Conservation (phyloP, 2,888 invertebrate genomes). For the Notodonta dromedarius region DNA sequence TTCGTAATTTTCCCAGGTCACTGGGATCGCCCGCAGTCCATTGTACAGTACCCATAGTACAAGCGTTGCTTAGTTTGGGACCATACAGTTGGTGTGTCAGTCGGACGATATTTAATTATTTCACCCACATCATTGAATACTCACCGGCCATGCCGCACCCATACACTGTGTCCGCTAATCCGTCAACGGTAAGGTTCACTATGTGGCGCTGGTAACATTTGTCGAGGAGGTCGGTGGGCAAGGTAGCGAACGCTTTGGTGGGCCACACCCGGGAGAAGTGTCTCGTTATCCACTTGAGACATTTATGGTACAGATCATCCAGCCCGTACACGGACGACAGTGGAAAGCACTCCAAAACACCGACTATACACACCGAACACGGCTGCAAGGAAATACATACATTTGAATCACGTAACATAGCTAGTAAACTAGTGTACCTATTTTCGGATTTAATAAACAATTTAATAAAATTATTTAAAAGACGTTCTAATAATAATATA, state of each 20-base stretch:
- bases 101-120: too few species aligned
- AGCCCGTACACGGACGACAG: slow-evolving; percentile 93
- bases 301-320: slow-evolving; percentile 94
- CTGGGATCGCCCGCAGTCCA: too few species aligned
- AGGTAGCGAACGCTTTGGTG: slow-evolving; percentile 93
- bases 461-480: too few species aligned
- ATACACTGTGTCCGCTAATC: slow-evolving; percentile 92
- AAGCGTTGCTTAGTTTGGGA: too few species aligned
- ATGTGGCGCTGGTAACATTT: slow-evolving; percentile 93
- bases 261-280: slow-evolving; percentile 95
- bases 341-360: slow-evolving; percentile 94
- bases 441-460: too few species aligned
- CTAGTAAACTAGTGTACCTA: too few species aligned
- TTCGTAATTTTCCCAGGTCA: too few species aligned
- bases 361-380: slow-evolving; percentile 93
- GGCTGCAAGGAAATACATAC: slow-evolving; percentile 85
- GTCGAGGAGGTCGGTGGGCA: slow-evolving; percentile 92
- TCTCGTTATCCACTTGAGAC: slow-evolving; percentile 93
- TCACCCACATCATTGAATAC: slow-evolving; percentile 22
- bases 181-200: slow-evolving; percentile 91
- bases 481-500: too few species aligned
- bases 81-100: too few species aligned
- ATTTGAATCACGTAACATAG: too few species aligned
- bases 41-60: too few species aligned
- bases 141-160: slow-evolving; percentile 90